phyloP scores from a whole-genome alignment of 2,113 vertebrate genomes.

The Toxostoma redivivum region DNA sequence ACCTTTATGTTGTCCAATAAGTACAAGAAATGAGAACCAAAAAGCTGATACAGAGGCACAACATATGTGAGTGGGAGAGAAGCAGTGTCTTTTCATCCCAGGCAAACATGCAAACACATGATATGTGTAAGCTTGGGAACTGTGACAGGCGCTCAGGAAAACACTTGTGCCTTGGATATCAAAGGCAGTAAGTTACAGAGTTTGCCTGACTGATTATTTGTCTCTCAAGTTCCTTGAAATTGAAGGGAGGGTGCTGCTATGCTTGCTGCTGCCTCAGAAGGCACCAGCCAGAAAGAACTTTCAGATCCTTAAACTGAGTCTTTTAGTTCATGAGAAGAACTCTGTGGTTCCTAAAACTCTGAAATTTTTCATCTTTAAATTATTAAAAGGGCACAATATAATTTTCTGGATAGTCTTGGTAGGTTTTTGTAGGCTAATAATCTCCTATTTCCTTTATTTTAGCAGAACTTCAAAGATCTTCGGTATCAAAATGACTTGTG shows the following conservation, averaged over 20 bases:
- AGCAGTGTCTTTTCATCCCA: background rate
- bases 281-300: background rate
- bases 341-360: background rate
- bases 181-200: background rate
- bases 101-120: background rate
- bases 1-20: background rate
- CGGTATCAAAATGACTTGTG: constrained; percentile 89
- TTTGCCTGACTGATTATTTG: background rate
- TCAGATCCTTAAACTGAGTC: background rate
- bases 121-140: background rate
- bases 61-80: rapidly evolving
- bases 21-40: background rate
- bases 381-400: background rate
- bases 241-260: background rate
- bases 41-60: background rate
- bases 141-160: background rate
- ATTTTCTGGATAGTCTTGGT: background rate
- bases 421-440: background rate
- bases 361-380: background rate
- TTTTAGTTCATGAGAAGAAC: background rate
- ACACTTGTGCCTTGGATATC: background rate
- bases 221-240: background rate
- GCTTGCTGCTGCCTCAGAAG: background rate
- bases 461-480: constrained; percentile 90
- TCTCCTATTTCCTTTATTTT: constrained; percentile 50